Conservation (phyloP, 2,113 vertebrate genomes). For the Siniperca chuatsi region DNA sequence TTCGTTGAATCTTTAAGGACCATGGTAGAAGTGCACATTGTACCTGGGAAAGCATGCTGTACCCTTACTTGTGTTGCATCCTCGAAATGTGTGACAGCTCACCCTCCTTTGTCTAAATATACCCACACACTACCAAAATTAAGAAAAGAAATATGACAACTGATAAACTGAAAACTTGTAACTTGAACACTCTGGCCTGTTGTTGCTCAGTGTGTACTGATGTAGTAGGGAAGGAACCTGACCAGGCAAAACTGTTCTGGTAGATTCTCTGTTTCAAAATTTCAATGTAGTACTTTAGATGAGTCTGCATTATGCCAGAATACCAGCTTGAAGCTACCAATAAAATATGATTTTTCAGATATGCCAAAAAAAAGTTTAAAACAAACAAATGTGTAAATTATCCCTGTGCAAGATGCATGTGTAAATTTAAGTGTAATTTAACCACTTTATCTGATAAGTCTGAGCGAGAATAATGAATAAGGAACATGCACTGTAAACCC, state of each 20-base stretch:
- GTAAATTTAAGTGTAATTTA: slow-evolving; percentile 60
- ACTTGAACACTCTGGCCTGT: neutral
- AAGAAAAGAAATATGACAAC: slow-evolving; percentile 14
- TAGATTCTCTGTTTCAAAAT: slow-evolving; percentile 30
- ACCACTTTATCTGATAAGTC: slow-evolving; percentile 53
- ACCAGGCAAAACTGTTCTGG: slow-evolving; percentile 21
- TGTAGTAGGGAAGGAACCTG: slow-evolving; percentile 21
- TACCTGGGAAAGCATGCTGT: slow-evolving; percentile 68
- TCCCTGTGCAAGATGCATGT: slow-evolving; percentile 72
- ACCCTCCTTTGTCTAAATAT: slow-evolving; percentile 34
- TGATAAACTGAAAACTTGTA: neutral
- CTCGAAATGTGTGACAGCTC: slow-evolving; percentile 55
- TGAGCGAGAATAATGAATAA: slow-evolving; percentile 42
- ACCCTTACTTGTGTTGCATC: slow-evolving; percentile 49
- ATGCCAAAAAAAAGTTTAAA: slow-evolving; percentile 43
- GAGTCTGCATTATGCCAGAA: slow-evolving; percentile 58
- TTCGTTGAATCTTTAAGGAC: slow-evolving; percentile 43
- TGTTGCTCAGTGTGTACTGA: slow-evolving; percentile 35
- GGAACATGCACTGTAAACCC: slow-evolving; percentile 57
- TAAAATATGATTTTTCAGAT: slow-evolving; percentile 47
- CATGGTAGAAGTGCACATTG: slow-evolving; percentile 60
- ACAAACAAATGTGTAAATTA: slow-evolving; percentile 50
- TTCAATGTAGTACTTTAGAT: slow-evolving; percentile 5
- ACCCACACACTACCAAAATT: slow-evolving; percentile 19
- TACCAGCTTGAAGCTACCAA: slow-evolving; percentile 69